Conservation (phyloP, 2,113 vertebrate species). For the Silurus glanis region DNA sequence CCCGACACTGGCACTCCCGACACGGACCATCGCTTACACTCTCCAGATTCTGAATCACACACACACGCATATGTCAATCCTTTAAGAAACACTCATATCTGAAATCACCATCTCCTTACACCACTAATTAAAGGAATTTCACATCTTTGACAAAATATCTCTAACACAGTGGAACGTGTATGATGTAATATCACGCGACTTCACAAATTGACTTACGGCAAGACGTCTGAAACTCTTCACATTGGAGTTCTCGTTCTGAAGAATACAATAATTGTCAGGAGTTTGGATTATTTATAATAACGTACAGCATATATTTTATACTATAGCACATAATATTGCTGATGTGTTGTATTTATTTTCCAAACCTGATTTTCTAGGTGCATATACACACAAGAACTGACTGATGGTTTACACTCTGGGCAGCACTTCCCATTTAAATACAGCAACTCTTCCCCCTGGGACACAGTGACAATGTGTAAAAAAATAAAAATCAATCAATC, state of each 20-base stretch:
- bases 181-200: background rate
- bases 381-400: slow-evolving; percentile 74
- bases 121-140: background rate
- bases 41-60: slow-evolving; percentile 69
- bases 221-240: slow-evolving; percentile 62
- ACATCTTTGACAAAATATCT: background rate
- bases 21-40: slow-evolving; percentile 79
- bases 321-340: background rate
- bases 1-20: slow-evolving; percentile 78
- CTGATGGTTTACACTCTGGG: slow-evolving; percentile 79
- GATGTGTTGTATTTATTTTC: background rate
- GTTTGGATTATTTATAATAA: background rate
- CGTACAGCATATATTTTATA: background rate
- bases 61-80: background rate
- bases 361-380: slow-evolving; percentile 75
- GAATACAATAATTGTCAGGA: background rate
- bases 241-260: slow-evolving; percentile 55
- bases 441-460: slow-evolving; percentile 82
- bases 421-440: slow-evolving; percentile 86
- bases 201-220: slow-evolving; percentile 54
- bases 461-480: slow-evolving; percentile 37
- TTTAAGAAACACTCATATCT: background rate
- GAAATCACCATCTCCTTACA: background rate
- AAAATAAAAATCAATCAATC: no score
- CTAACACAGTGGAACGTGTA: background rate